Percentiles rank a stretch among this genome's conserved stretches.
These are phyloP conservation scores for Lampris megalopsis DNA, from an alignment of 2,113 vertebrate species.

Conservation along the genomic window DNA sequence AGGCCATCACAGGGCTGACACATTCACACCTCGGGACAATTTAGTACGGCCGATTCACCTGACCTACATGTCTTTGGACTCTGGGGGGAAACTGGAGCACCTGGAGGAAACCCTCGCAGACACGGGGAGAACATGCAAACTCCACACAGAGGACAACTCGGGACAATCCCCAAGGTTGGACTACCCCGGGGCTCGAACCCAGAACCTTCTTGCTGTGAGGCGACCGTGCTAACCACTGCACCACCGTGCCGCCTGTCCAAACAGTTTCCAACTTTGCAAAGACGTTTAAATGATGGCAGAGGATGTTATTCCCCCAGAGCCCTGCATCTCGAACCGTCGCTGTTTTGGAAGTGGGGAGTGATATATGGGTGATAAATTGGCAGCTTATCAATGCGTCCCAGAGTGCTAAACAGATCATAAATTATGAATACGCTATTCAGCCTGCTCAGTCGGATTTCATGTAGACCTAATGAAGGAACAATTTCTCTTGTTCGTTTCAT, in stretches of 20 bases:
- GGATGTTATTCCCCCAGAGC: slow-evolving; percentile 23
- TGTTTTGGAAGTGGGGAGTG: slow-evolving; percentile 10
- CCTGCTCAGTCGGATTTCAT: not conserved
- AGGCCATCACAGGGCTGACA: too few species aligned
- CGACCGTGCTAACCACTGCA: too few species aligned
- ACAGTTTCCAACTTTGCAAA: slow-evolving; percentile 6
- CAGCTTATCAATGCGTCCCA: slow-evolving; percentile 45
- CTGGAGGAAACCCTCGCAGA: too few species aligned
- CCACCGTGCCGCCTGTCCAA: not conserved
- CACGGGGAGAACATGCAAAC: too few species aligned
- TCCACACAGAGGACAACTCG: too few species aligned
- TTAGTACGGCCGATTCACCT: too few species aligned
- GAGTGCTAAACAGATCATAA: slow-evolving; percentile 23
- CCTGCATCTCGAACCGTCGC: not conserved
- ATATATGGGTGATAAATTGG: slow-evolving; percentile 23
- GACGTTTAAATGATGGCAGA: slow-evolving; percentile 33
- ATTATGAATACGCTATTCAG: slow-evolving; percentile 57
- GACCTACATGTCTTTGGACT: too few species aligned
- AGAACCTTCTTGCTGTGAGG: too few species aligned
- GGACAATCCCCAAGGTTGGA: too few species aligned
- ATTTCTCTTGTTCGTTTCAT: not conserved
- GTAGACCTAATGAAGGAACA: slow-evolving; percentile 22
- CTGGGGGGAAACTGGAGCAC: too few species aligned
- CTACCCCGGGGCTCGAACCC: too few species aligned
- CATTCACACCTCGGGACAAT: too few species aligned